Evolutionary conservation across 2,113 vertebrate species (phyloP), one percentile per base, ranked within the genome.

Genomic region (Gallinago media): DNA sequence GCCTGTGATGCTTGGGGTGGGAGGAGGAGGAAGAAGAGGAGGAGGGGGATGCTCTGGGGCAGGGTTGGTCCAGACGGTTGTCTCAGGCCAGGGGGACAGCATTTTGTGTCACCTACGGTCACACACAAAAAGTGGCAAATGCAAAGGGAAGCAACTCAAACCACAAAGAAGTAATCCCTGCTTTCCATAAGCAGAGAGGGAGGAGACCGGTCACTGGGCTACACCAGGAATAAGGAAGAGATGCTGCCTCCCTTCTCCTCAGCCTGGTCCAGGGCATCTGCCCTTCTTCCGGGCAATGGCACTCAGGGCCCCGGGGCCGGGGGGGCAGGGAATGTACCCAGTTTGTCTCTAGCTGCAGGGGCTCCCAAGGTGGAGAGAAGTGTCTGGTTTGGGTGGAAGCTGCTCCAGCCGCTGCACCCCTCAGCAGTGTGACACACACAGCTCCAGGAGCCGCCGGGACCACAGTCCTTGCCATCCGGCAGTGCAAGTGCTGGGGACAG

Each of bases 321-420:
- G 31, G 8, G 22, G 9, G 3, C 2, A 0, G 23, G 44, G 32
- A 21, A 15, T 3, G 2, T 9, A 5, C 46, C 1, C 14, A 3
- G 8, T 91, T 80, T 67, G 32, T 72, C 66, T 87, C 76, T 77
- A 21, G 3, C 54, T 62, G 16, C 46, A 22, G 46, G 20, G 46
- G 20, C 46, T 47, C 46, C 46, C 46, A 47, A 47, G 46, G 46
- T 3, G 42, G 92, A n/a, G 91, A 96, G 40, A 86, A 96, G 8
- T 97, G 98, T 67, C 82, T 96, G 81, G 21, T 98, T 32, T 96
- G 98, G 98, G 97, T 98, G 10, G 97, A 94, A 15, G 96, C 93
- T 34, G 94, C 47, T 79, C 96, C 38, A 95, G 88, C 26, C 88
- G 83, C 8, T 98, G 98, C 10, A 88, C 94, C 75, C 97, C 98